phyloP scores from a whole-genome alignment of 2,113 vertebrate species.

The Percina caprodes region DNA sequence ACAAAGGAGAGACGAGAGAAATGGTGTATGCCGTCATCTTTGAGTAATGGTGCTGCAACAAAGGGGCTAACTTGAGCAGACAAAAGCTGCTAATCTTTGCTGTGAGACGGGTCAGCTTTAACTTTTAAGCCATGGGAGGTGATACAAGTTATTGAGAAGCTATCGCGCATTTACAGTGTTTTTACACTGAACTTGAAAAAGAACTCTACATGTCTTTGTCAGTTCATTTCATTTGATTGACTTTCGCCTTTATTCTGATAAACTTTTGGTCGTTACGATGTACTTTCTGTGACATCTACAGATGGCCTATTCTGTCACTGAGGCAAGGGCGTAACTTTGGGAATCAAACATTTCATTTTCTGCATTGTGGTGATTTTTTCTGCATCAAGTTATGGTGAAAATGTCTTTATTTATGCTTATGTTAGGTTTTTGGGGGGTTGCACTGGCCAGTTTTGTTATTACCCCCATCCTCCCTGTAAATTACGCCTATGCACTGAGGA shows the following conservation, averaged over 20 bases:
- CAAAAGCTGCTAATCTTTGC: slow-evolving; percentile 75
- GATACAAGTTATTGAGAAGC: slow-evolving; percentile 8
- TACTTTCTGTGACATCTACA: background rate
- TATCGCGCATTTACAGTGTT: slow-evolving; percentile 5
- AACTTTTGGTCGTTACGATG: background rate
- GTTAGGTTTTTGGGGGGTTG: no score
- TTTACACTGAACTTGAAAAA: slow-evolving; percentile 22
- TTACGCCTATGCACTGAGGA: no score
- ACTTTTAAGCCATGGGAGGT: slow-evolving; percentile 24
- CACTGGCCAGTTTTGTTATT: no score
- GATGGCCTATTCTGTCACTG: background rate
- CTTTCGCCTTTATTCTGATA: background rate
- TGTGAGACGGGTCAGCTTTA: slow-evolving; percentile 51
- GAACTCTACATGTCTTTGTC: background rate
- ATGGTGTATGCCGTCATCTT: slow-evolving; percentile 74
- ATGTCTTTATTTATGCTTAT: no score
- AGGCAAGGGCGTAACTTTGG: no score
- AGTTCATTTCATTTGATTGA: background rate
- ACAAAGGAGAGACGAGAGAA: slow-evolving; percentile 67
- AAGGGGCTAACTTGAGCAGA: slow-evolving; percentile 67
- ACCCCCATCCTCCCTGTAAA: no score
- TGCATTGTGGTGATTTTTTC: no score
- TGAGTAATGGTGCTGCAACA: slow-evolving; percentile 73
- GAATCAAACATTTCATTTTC: no score
- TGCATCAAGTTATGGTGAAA: no score